Evolutionary conservation across 2,888 invertebrate species (phyloP).

Genomic region (Thecophora atra): DNA sequence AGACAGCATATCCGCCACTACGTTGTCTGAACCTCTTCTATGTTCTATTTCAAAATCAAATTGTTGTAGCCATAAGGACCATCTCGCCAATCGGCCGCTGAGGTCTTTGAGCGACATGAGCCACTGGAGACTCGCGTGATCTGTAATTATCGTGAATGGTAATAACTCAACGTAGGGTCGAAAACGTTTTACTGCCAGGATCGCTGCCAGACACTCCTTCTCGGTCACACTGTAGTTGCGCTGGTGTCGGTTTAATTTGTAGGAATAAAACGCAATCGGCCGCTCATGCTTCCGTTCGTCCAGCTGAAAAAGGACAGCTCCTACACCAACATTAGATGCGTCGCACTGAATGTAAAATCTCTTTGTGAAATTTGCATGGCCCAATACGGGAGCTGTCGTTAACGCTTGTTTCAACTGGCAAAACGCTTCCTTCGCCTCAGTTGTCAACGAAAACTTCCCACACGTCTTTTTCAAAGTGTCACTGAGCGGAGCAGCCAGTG

Average conservation of each 20-base stretch:
- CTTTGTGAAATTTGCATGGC: background rate
- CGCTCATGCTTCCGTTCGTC: background rate
- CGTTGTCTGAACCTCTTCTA: background rate
- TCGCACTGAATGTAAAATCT: slow-evolving; percentile 15
- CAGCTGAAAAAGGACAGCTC: background rate
- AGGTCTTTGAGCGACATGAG: slow-evolving; percentile 36
- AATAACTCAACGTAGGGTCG: slow-evolving; percentile 28
- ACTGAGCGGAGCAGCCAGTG: background rate
- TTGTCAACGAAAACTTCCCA: background rate
- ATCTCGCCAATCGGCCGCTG: slow-evolving; percentile 3
- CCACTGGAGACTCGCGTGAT: slow-evolving; percentile 51
- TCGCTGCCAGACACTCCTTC: slow-evolving; percentile 26
- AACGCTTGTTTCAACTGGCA: background rate
- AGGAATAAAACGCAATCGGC: too few relatives aligned
- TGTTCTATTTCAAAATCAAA: slow-evolving; percentile 19
- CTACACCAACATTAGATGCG: background rate
- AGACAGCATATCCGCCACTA: slow-evolving; percentile 9
- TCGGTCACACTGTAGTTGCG: slow-evolving; percentile 34
- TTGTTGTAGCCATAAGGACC: slow-evolving; percentile 17
- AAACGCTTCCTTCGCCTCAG: slow-evolving; percentile 4
- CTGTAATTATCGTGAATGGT: slow-evolving; percentile 31
- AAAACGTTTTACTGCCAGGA: slow-evolving; percentile 28
- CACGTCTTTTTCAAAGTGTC: background rate
- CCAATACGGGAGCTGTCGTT: slow-evolving; percentile 13
- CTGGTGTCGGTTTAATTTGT: slow-evolving; percentile 17